These are phyloP conservation scores for Matsumyia berberina DNA, from an alignment of 2,888 invertebrate species.

Conservation along the genomic window DNA sequence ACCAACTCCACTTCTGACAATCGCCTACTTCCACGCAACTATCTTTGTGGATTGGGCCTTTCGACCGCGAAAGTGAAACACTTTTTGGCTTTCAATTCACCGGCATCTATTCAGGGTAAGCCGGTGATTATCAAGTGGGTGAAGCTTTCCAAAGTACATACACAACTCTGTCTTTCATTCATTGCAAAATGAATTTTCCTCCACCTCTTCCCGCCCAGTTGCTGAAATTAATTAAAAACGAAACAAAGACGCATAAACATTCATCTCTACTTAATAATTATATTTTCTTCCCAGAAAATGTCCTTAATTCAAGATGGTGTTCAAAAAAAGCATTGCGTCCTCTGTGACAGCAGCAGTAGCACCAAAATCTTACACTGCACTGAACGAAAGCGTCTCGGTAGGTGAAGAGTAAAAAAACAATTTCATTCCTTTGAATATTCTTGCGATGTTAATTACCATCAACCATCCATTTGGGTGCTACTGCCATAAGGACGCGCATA, in stretches of 20 bases:
- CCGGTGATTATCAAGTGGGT: no score
- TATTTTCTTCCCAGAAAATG: slow-evolving; percentile 31
- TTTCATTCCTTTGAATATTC: slow-evolving; percentile 64
- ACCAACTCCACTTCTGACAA: no score
- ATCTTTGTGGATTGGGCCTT: no score
- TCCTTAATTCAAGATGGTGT: slow-evolving; percentile 53
- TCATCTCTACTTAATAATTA: slow-evolving; percentile 2
- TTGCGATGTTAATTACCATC: slow-evolving; percentile 73
- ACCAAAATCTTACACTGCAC: no score
- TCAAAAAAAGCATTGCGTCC: background rate
- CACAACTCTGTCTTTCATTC: no score
- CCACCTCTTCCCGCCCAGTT: background rate
- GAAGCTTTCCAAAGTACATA: no score
- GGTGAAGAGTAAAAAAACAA: slow-evolving; percentile 11
- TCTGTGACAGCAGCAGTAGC: no score
- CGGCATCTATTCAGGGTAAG: no score
- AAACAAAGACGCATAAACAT: slow-evolving; percentile 38
- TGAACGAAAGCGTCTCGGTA: no score
- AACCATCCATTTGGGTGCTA: slow-evolving; percentile 71
- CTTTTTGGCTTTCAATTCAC: no score
- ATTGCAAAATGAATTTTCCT: no score
- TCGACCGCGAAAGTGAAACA: background rate
- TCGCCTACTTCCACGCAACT: no score
- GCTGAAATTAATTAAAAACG: slow-evolving; percentile 52
- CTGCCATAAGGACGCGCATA: slow-evolving; percentile 62